Base-by-base conservation (phyloP, 2,113 vertebrate species). In the Ploceus nigricollis region DNA sequence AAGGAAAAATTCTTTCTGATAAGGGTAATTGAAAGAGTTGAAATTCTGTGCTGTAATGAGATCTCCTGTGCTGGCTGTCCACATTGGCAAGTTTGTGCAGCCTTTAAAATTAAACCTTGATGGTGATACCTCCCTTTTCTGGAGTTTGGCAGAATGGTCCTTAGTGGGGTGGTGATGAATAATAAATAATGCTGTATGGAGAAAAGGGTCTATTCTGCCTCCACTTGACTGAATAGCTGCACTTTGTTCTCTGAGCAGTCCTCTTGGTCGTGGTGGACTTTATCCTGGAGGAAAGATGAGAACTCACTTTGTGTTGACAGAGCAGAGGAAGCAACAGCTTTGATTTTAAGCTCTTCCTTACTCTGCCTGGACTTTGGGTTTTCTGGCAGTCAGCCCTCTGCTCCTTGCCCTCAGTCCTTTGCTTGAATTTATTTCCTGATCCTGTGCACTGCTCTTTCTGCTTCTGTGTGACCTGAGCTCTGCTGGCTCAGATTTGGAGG, bases 1-100 rank as follows among this genome's bases (percentile, higher is more conserved):
- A 94, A 82, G 73, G 75, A 88, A 94, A 95, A 93, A 96, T 94
- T 92, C 93, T 80, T 86, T 95, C 89, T 96, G 91, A 94, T 94
- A 82, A 87, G 66, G 45, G 35, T n/a, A 86, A 90, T 69, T 94
- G 79, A 87, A 95, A 89, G 90, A 53, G 63, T 15, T 54, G 89
- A 76, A 95, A 44, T 0, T 22, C 73, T 87, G 71, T 23, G 63
- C 82, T 90, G 47, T 82, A 81, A 90, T 51, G 68, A 94, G 71
- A 54, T 45, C 33, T 17, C n/a, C 51, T 70, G 47, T 39, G 57
- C 20, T 82, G 80, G 70, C 57, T 86, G 17, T 23, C 47, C 53
- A 70, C 72, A 18, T 2, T 47, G 82, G 35, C 30, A 61, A 83
- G 87, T 19, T 75, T 78, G 30, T 58, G 51, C 35, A 82, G 37